Evolutionary conservation across 2,888 invertebrate genomes (phyloP), one percentile per base, ranked within the genome.

Genomic region (Drosophila macrospina): DNA sequence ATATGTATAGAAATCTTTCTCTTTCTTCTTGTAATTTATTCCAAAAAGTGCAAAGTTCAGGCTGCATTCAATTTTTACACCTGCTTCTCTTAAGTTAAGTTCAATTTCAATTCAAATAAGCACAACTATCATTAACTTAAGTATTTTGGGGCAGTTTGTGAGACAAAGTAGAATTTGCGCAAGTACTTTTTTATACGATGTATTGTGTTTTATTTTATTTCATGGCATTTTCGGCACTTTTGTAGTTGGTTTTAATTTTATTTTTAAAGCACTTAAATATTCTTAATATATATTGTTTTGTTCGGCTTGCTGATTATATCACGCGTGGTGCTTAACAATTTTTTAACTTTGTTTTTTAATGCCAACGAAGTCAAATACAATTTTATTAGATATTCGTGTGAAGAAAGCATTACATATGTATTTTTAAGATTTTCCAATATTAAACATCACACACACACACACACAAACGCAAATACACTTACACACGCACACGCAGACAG

Each of bases 301-400:
- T 56, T 62, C 55, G 36, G 56, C 60, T 44, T 68, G 63, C 41
- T 62, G 80, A 87, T 83, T 84, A 89, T 84, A 88, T 84, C 83
- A 84, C 86, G 66, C 59, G 48, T 50, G 42, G 50, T 54, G 69
- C 37, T 80, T 66, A 62, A 63, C 73, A 78, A 70, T 75, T 81
- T 72, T 70, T 77, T 68, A 16, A 30, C n/a, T 63, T 51, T 13
- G 44, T 51, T 64, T 51, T 57, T n/a, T 26, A 16, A 28, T 50
- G 28, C 2, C 28, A 28, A 7, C 6, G 28, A 36, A 34, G 24
- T 30, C n/a, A n/a, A 20, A 41, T 16, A 13, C 30, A n/a, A 16
- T 41, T 52, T 41, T 37, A 28, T 28, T 37, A 39, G 51, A 16
- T 2, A 16, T 39, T 37, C 28, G 16, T 30, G 55, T 63, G 55